A percentile compares a stretch with the other conserved stretches of the same genome.
phyloP scores from a whole-genome alignment of 2,113 vertebrate genomes.

The Dicentrarchus labrax region DNA sequence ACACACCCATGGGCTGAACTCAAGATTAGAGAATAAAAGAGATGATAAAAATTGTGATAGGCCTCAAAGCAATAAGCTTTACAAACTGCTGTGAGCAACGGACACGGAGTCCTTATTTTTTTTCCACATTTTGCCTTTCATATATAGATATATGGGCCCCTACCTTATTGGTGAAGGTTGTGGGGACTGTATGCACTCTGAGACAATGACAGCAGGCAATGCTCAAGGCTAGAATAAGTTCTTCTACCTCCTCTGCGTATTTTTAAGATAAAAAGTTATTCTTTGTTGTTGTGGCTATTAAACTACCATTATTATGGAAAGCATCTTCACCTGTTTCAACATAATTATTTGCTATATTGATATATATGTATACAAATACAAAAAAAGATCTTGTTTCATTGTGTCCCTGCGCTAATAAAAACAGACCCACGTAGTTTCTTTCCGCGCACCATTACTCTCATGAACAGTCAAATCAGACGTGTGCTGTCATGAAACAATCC shows the following conservation, averaged over 20 bases:
- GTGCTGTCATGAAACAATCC: background rate
- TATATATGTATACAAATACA: background rate
- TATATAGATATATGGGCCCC: background rate
- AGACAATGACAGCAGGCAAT: slow-evolving; percentile 7
- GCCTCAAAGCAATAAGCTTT: slow-evolving; percentile 1
- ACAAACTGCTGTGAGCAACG: background rate
- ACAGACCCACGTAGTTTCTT: background rate
- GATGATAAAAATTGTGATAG: background rate
- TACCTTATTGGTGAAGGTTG: background rate
- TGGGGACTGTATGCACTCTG: background rate
- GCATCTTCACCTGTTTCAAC: background rate
- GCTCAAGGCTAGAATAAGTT: background rate
- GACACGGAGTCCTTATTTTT: background rate
- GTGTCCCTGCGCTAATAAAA: no score
- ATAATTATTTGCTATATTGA: background rate
- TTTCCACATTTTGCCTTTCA: background rate
- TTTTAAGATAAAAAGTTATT: background rate
- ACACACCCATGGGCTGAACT: background rate
- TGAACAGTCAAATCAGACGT: background rate
- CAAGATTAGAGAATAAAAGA: background rate
- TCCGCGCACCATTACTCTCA: background rate
- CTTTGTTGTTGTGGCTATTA: background rate
- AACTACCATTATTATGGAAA: background rate
- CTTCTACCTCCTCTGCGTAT: background rate
- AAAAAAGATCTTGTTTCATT: background rate